These are phyloP conservation scores for chimpanzee (Pan troglodytes) DNA, from an alignment of 2,113 vertebrate species.

Conservation along the genomic window NHGRI_mPanTro3-v2.1_pri NC_072413.2:72149501-72150000, in stretches of 20 bases:
- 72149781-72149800: constrained; percentile 68
- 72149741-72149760: constrained; percentile 57
- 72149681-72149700: not conserved
- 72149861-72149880: constrained; percentile 69
- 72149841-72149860: constrained; percentile 63
- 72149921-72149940: constrained; percentile 48
- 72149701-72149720: constrained; percentile 49
- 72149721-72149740: constrained; percentile 47
- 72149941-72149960: constrained; percentile 70
- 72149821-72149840: constrained; percentile 68
- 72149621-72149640: constrained; percentile 22
- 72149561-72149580: not conserved
- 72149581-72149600: not conserved
- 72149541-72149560: not conserved
- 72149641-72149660: not conserved
- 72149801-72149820: constrained; percentile 73
- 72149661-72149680: not conserved
- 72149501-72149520: constrained; percentile 37
- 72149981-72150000: constrained; percentile 57
- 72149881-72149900: constrained; percentile 73
- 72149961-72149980: constrained; percentile 70
- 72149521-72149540: constrained; percentile 46
- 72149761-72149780: constrained; percentile 53
- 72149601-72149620: not conserved
- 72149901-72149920: constrained; percentile 72